Evolutionary conservation across 2,113 vertebrate species (phyloP).

Genomic region (Salvelinus fontinalis): DNA sequence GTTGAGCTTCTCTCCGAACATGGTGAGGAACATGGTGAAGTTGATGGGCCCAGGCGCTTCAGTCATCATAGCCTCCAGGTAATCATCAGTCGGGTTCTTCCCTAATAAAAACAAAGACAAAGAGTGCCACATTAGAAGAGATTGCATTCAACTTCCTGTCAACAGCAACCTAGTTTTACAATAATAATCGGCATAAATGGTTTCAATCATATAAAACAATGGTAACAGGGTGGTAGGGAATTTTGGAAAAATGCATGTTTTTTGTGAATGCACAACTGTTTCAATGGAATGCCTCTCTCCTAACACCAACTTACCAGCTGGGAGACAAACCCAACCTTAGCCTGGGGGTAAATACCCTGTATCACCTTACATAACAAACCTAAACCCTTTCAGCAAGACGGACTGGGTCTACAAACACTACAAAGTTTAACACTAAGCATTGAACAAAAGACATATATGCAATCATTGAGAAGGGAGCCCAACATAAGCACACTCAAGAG

Average conservation of each 20-base stretch:
- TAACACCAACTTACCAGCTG: not conserved
- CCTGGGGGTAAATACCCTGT: too few relatives aligned
- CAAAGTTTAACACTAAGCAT: too few relatives aligned
- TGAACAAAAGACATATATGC: too few relatives aligned
- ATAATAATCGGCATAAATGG: not conserved
- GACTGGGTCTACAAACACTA: too few relatives aligned
- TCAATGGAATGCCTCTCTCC: not conserved
- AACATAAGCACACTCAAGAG: not conserved
- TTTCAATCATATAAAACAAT: not conserved
- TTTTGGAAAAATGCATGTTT: not conserved
- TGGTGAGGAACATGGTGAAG: conserved; percentile 96
- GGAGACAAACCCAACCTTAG: not conserved
- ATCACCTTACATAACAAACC: too few relatives aligned
- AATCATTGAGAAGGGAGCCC: not conserved
- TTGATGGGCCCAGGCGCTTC: conserved; percentile 93
- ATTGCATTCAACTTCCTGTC: not conserved
- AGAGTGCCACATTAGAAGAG: not conserved
- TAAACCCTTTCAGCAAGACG: too few relatives aligned
- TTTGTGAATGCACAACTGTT: not conserved
- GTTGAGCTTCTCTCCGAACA: conserved; percentile 93
- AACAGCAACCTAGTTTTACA: not conserved
- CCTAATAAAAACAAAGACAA: conserved; percentile 64
- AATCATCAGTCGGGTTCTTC: conserved; percentile 91
- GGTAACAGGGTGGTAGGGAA: not conserved
- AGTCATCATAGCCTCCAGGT: conserved; percentile 93